Evolutionary conservation across 2,797 vertebrate species (phyloP).

Genomic region (Lophotriccus pileatus): DNA sequence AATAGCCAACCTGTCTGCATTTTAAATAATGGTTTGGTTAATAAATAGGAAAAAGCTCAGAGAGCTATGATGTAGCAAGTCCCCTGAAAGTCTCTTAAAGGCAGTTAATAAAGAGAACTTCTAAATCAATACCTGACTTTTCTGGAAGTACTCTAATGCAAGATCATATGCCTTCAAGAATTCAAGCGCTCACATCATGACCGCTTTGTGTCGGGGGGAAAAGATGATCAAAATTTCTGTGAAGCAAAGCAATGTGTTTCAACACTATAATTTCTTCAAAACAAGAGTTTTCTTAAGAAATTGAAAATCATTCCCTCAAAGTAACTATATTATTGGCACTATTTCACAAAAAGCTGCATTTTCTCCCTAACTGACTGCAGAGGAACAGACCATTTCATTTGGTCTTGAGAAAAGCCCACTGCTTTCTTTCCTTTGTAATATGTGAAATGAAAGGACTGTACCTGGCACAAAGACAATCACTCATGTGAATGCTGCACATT

Average conservation of each 20-base stretch:
- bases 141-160: background rate
- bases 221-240: background rate
- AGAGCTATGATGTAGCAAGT: background rate
- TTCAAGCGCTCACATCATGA: background rate
- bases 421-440: slow-evolving; percentile 2
- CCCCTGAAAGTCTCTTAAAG: slow-evolving; percentile 14
- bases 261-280: background rate
- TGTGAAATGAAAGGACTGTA: background rate
- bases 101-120: slow-evolving; percentile 27
- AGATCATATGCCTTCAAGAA: background rate
- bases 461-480: background rate
- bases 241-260: background rate
- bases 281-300: background rate
- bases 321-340: background rate
- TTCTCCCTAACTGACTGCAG: background rate
- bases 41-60: slow-evolving; percentile 6
- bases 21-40: background rate
- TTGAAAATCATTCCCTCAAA: background rate
- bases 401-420: background rate
- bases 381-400: background rate
- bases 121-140: slow-evolving; percentile 19
- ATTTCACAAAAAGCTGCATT: background rate
- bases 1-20: background rate
- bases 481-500: background rate
- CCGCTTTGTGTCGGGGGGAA: background rate